Evolutionary conservation across 1,140 invertebrate genomes (phyloP), one percentile per base, ranked within the genome.

Genomic region (Melanaphis sacchari): DNA sequence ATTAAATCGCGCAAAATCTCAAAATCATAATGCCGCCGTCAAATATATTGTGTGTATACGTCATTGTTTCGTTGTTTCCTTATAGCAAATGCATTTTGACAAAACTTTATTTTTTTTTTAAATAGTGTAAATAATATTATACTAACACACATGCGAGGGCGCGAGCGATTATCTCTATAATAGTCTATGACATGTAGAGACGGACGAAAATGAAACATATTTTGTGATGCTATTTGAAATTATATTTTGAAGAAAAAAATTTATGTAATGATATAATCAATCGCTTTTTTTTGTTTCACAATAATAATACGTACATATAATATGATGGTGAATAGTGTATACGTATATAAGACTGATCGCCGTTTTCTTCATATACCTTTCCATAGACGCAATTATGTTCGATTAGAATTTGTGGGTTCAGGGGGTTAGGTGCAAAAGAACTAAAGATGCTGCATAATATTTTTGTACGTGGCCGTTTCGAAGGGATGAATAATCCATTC

Each of bases 1-100:
- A 31, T 90, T n/a, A 22, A 90, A 43, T 38, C 9, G 22, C 41
- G 40, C 38, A 22, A 87, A 87, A n/a, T 21, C 85, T n/a, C 31
- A 76, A 76, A 76, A 43, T 43, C 41, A 26, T 43, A 41, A 85
- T 6, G 26, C 24, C 82, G 9, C 40, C 38, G 38, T 21, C 82
- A 9, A 40, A 22, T 26, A 26, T 26, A 40, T 40, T 84, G 9
- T 84, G 84, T 87, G 41, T 41, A 87, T 43, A 87, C 84, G 11
- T 31, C 41, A 41, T 41, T 87, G 41, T 87, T 41, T 87, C 85
- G 6, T 89, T 89, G 46, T 89, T 89, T 52, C 49, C 46, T 52
- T 89, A 89, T 89, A 89, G 87, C 87, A 52, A 89, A 89, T 89
- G 43, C 87, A 52, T 89, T 89, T 38, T 89, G 87, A 76, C 59